phyloP scores from a whole-genome alignment of 2,888 invertebrate genomes.

The Caenorhabditis virilis region DNA sequence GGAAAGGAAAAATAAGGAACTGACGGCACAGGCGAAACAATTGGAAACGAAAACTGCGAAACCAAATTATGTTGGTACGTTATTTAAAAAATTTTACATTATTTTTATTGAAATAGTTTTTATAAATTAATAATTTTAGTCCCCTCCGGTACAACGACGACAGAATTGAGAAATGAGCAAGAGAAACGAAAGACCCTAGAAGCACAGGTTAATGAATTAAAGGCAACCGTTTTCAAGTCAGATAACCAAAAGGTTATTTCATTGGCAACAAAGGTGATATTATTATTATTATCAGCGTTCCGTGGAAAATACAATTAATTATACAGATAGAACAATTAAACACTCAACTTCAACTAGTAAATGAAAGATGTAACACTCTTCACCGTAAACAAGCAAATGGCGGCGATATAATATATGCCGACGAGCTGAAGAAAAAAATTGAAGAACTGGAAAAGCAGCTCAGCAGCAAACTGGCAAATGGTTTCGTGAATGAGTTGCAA shows the following conservation, averaged over 20 bases:
- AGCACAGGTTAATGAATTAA: slow-evolving; percentile 49
- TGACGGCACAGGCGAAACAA: slow-evolving; percentile 42
- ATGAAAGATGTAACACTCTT: slow-evolving; percentile 62
- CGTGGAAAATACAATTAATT: no score
- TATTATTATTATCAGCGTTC: no score
- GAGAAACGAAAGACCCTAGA: slow-evolving; percentile 50
- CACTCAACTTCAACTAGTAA: slow-evolving; percentile 61
- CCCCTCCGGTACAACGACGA: slow-evolving; percentile 31
- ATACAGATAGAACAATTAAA: slow-evolving; percentile 62
- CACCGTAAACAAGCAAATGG: slow-evolving; percentile 58
- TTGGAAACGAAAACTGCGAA: slow-evolving; percentile 33
- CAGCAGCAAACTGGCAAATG: slow-evolving; percentile 50
- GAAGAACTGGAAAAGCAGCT: slow-evolving; percentile 63
- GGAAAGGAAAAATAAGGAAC: slow-evolving; percentile 51
- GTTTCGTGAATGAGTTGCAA: slow-evolving; percentile 42
- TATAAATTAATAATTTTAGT: slow-evolving; percentile 5
- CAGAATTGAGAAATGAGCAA: slow-evolving; percentile 51
- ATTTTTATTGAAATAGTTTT: background rate
- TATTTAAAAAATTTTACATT: background rate
- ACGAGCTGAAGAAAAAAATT: slow-evolving; percentile 58
- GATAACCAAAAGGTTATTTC: slow-evolving; percentile 67
- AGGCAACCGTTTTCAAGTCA: slow-evolving; percentile 59
- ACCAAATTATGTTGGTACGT: slow-evolving; percentile 36
- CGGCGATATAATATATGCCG: slow-evolving; percentile 42
- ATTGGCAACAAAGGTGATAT: slow-evolving; percentile 67